Evolutionary conservation across 1,140 invertebrate genomes (phyloP).

Genomic region (Euura lappo): DNA sequence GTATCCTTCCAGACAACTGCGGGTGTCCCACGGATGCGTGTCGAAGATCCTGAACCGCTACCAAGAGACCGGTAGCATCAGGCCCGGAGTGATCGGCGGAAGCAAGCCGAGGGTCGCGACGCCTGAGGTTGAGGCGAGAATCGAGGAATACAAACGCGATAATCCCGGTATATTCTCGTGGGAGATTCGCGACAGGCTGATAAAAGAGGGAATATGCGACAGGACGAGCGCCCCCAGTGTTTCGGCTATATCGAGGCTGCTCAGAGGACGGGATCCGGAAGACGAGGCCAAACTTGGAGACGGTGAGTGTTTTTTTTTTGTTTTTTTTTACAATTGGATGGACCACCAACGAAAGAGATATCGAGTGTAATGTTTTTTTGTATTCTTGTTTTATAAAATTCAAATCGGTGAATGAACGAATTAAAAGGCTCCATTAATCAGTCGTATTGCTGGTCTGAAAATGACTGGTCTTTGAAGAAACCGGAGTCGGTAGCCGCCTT

Average conservation of each 20-base stretch:
- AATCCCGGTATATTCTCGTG: conserved; percentile 91
- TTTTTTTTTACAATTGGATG: conserved; percentile 30
- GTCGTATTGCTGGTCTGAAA: conserved; percentile 40
- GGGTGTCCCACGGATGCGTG: conserved; percentile 84
- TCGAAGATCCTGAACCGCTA: conserved; percentile 85
- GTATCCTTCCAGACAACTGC: conserved; percentile 64
- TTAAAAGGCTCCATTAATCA: conserved; percentile 50
- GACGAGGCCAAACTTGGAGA: conserved; percentile 62
- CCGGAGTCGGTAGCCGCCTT: conserved; percentile 26
- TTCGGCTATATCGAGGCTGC: conserved; percentile 83
- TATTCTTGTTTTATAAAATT: background rate
- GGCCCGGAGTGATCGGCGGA: conserved; percentile 82
- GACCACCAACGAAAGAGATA: conserved; percentile 18
- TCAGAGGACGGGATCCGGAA: conserved; percentile 74
- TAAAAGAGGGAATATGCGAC: conserved; percentile 84
- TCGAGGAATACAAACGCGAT: conserved; percentile 85
- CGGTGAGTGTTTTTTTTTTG: conserved; percentile 42
- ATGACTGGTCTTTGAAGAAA: conserved; percentile 42
- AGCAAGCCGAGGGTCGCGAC: conserved; percentile 80
- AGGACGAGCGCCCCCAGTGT: conserved; percentile 81
- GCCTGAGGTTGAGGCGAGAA: conserved; percentile 80
- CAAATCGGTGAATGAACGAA: conserved; percentile 48
- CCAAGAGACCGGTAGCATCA: conserved; percentile 82
- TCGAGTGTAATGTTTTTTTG: background rate
- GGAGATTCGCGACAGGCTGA: conserved; percentile 87